Base-by-base conservation (phyloP, 2,888 invertebrate genomes). In the Pachliopta kotzebuea region DNA sequence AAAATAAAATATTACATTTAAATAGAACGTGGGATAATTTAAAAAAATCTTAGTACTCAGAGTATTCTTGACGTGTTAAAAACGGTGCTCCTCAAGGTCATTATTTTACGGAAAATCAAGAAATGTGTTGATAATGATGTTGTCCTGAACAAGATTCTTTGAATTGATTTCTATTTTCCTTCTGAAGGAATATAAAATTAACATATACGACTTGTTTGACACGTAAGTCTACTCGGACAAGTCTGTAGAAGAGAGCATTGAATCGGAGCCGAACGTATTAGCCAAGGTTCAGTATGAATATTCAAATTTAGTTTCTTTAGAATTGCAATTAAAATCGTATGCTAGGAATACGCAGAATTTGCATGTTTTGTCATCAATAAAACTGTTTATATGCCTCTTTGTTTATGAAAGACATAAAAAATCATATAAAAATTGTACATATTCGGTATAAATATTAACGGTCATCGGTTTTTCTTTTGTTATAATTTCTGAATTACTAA, bases 211-310 rank as follows among this genome's bases (percentile, higher is more conserved):
- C 75, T 66, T 21, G 67, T 69, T 70, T 59, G 70, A 68, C 72
- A 75, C 74, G 76, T 74, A 69, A 73, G 69, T 70, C 69, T 69
- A 72, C 68, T 61, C 67, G 69, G 66, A 65, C 70, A 62, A 60
- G 69, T 67, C 63, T 69, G 70, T 69, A 67, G 62, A 69, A 67
- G 71, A 73, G 74, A 80, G 50, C 45, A 55, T 49, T 62, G 42
- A 55, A 55, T 31, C 17, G 17, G 26, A 54, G 26, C 45, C 76
- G 73, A 74, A 76, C 81, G 76, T 80, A 80, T 78, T 83, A 82
- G 81, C 80, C 83, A 86, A 83, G 85, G 84, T 78, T 77, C 66
- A 69, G 72, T 68, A 81, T 84, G 79, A 83, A 85, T 84, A 86
- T 85, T 82, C 79, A 84, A 71, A 72, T 70, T 70, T 68, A 69